Evolutionary conservation across 1,140 invertebrate species (phyloP), one percentile per base, ranked within the genome.

Genomic region (Phymastichus coffea): DNA sequence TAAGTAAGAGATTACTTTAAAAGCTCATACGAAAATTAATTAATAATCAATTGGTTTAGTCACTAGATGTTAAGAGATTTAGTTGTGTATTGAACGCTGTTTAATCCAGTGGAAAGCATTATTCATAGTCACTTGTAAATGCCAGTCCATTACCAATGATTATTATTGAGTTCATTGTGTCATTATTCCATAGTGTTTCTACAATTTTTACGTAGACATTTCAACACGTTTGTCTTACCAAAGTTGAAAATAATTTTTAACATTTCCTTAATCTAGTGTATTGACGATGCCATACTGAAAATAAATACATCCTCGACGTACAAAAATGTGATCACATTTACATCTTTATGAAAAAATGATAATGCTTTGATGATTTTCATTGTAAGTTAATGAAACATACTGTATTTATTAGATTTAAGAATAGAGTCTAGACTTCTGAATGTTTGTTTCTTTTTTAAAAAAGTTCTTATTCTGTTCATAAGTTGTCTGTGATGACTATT

Each of bases 231-330:
- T 12, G 14, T 53, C 30, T 54, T 60, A 60, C 58, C 58, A 60
- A 40, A 53, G 58, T 53, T 60, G 57, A 53, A 59, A 46, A 48
- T 51, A 20, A 15, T 51, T 57, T 59, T 53, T 48, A 54, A 60
- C 43, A 17, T 19, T 12, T 49, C 51, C 33, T 41, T 15, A 28
- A 46, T 60, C 58, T 60, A 60, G 58, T 60, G 51, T 54, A n/a
- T n/a, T 23, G 40, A 60, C 53, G 58, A 38, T 60, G 58, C 58
- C 58, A 60, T 60, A 54, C 17, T 60, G 48, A 60, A 40, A 60
- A 40, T 33, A 22, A 43, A 15, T 35, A 41, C 4, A 22, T n/a
- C 41, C 30, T 25, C 17, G 17, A 25, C 43, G 25, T 58, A 57
- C 26, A 58, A 43, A 51, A 26, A 33, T 20, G 33, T 43, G 20